Conservation (phyloP, 2,888 invertebrate species). For the Tanypteryx hageni region DNA sequence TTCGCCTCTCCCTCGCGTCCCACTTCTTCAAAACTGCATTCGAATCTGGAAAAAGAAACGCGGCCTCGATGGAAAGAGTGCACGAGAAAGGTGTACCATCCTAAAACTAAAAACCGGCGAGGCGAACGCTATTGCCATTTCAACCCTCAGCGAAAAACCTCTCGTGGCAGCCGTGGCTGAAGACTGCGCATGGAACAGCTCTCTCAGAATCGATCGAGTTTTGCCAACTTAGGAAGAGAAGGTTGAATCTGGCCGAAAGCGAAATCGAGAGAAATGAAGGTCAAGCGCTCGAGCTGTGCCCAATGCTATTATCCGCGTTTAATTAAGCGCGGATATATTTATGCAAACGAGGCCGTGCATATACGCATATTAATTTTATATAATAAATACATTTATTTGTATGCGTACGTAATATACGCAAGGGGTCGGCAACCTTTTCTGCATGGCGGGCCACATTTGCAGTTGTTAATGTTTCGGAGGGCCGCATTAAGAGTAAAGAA, state of each 20-base stretch:
- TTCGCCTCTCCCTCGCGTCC: not conserved
- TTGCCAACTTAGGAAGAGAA: not conserved
- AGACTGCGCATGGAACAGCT: not conserved
- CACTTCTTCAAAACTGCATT: not conserved
- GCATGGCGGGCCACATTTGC: too few relatives aligned
- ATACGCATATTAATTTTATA: too few relatives aligned
- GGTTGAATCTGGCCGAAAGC: conserved; percentile 33
- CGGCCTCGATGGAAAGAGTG: not conserved
- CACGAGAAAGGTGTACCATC: not conserved
- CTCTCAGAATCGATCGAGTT: not conserved
- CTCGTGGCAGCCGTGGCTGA: not conserved
- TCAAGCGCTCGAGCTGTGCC: not conserved
- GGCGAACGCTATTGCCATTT: not conserved
- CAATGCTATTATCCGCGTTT: not conserved
- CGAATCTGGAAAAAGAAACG: not conserved
- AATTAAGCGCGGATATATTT: not conserved
- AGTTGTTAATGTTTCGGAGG: too few relatives aligned
- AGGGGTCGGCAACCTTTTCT: too few relatives aligned
- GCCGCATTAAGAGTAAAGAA: too few relatives aligned
- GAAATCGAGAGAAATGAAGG: conserved; percentile 43
- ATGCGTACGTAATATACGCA: too few relatives aligned
- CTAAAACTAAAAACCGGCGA: too few relatives aligned
- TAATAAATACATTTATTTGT: not conserved
- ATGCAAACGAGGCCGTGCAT: too few relatives aligned
- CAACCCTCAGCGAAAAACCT: not conserved